Evolutionary conservation across 2,797 vertebrate genomes (phyloP).

Genomic region (Rhinoraja longicauda): DNA sequence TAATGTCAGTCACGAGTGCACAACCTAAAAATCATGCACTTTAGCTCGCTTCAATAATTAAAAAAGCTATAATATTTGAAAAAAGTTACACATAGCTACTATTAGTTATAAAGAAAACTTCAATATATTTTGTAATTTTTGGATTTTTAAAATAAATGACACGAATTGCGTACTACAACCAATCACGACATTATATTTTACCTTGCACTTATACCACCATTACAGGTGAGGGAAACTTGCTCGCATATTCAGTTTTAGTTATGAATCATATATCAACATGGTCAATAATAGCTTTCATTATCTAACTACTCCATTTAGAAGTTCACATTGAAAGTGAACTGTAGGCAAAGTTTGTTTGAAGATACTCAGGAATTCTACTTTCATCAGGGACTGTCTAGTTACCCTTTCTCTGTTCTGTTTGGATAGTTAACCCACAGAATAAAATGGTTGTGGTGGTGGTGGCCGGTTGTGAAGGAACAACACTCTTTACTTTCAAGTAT

Average conservation of each 20-base stretch:
- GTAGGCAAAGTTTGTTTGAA: neutral
- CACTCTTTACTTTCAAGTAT: neutral
- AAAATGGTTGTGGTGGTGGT: neutral
- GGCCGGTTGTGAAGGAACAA: neutral
- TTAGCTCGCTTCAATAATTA: neutral
- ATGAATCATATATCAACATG: neutral
- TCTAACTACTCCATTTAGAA: neutral
- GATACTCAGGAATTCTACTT: neutral
- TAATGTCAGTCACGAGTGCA: neutral
- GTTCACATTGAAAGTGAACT: neutral
- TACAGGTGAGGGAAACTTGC: neutral
- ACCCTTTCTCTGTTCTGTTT: neutral
- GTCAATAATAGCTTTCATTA: neutral
- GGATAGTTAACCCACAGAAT: neutral
- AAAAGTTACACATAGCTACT: neutral
- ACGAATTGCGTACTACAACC: neutral
- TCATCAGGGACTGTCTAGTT: neutral
- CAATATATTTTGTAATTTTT: neutral
- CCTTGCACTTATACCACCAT: neutral
- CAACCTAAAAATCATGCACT: neutral
- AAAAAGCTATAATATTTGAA: neutral
- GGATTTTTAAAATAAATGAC: neutral
- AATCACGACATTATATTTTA: neutral
- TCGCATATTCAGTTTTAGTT: neutral
- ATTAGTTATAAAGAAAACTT: neutral